Evolutionary conservation across 2,888 invertebrate genomes (phyloP), one percentile per base, ranked within the genome.

Genomic region (Omphaloscelis lunosa): DNA sequence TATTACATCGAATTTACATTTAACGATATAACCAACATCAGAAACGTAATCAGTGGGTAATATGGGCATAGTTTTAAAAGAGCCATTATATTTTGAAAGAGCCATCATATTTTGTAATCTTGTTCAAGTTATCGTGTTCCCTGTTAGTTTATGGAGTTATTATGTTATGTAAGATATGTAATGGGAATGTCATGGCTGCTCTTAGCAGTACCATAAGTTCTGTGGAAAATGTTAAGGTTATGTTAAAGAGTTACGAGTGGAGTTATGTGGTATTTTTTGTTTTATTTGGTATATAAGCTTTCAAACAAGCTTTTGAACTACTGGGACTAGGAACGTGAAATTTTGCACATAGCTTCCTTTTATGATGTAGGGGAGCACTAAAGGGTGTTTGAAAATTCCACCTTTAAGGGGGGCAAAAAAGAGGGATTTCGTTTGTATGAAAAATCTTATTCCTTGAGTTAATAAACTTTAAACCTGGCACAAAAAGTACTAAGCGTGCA

Each of bases 51-150:
- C 59, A 48, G 62, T 27, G 34, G 41, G 15, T 53, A 76, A 34
- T 51, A 7, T 61, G 23, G n/a, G 41, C 58, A 71, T 68, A 51
- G 45, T 61, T 76, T 79, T 39, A 70, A 77, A 59, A 80, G 67
- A 79, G 67, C 45, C 80, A 85, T 86, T 86, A 85, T 27, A 73
- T 72, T 81, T 77, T 66, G 59, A 77, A 56, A 79, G 72, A 79
- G 63, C 45, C 80, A 82, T 86, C 84, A 84, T n/a, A 73, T 72
- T 81, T 77, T 66, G 62, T 86, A 86, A 87, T 79, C 67, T 71
- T 66, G 41, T 73, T 53, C 77, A 85, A 79, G 86, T 86, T 79
- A 78, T 84, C 67, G n/a, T 79, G 39, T 59, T 77, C n/a, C 74
- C 29, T 69, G 69, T 75, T 81, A 73, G 65, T 83, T 79, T 73